phyloP scores from a whole-genome alignment of 2,113 vertebrate species.

The Leucopsar rothschildi region DNA sequence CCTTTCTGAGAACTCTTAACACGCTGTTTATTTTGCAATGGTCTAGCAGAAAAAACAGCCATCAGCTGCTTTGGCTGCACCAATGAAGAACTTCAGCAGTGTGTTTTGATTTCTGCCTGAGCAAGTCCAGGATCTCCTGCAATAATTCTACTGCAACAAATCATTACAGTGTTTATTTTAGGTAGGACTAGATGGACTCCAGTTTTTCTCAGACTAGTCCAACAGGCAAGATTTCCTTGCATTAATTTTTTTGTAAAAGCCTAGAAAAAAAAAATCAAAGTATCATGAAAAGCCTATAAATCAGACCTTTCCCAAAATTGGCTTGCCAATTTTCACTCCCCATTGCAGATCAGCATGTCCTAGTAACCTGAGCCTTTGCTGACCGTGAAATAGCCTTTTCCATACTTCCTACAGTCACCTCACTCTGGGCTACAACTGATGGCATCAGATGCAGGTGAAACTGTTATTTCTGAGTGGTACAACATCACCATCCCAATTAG shows the following conservation, averaged over 20 bases:
- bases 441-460: not conserved
- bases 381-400: not conserved
- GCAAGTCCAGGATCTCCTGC: not conserved
- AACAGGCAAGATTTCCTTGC: not conserved
- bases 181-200: not conserved
- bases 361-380: not conserved
- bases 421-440: not conserved
- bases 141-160: not conserved
- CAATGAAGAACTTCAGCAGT: not conserved
- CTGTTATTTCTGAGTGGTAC: not conserved
- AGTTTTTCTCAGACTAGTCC: not conserved
- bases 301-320: not conserved
- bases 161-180: not conserved
- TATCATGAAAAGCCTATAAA: not conserved
- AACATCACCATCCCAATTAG: not conserved
- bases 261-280: accelerated
- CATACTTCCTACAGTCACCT: accelerated
- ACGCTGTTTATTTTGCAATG: not conserved
- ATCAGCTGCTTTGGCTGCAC: not conserved
- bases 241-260: not conserved
- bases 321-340: not conserved
- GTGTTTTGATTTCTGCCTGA: not conserved
- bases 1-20: not conserved
- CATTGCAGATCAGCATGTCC: not conserved
- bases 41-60: not conserved